Evolutionary conservation across 2,888 invertebrate genomes (phyloP).

Genomic region (Meliscaeva auricollis): DNA sequence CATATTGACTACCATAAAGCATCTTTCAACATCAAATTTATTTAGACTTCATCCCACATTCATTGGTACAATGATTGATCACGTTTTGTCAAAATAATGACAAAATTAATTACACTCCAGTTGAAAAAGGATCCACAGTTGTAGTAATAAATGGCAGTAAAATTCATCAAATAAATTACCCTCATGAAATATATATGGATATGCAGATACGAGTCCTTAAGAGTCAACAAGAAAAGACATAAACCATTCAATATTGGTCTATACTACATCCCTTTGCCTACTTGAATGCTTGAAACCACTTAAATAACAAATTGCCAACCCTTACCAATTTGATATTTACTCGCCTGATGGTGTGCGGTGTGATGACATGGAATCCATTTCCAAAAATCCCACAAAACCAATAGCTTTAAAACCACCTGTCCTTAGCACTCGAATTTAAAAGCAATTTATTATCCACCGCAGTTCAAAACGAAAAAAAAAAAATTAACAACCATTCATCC

Average conservation of each 20-base stretch:
- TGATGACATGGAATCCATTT: neutral
- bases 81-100: constrained; percentile 1
- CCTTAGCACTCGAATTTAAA: neutral
- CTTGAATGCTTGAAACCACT: neutral
- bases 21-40: constrained; percentile 12
- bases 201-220: neutral
- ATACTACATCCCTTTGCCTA: neutral
- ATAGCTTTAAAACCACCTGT: constrained; percentile 18
- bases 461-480: neutral
- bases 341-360: neutral
- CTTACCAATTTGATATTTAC: constrained; percentile 2
- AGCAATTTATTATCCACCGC: constrained; percentile 9
- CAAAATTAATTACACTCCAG: constrained; percentile 5
- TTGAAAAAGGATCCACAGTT: neutral
- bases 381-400: neutral
- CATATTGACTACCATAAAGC: neutral
- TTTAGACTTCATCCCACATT: neutral
- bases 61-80: constrained; percentile 10
- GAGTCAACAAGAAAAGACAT: neutral
- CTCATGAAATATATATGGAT: constrained; percentile 3
- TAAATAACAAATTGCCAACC: neutral
- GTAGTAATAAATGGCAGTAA: too few species aligned
- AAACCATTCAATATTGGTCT: neutral
- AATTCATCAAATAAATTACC: constrained; percentile 4
- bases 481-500: neutral